Conservation (phyloP, 2,797 vertebrate species). For the Danio jaintianensis region DNA sequence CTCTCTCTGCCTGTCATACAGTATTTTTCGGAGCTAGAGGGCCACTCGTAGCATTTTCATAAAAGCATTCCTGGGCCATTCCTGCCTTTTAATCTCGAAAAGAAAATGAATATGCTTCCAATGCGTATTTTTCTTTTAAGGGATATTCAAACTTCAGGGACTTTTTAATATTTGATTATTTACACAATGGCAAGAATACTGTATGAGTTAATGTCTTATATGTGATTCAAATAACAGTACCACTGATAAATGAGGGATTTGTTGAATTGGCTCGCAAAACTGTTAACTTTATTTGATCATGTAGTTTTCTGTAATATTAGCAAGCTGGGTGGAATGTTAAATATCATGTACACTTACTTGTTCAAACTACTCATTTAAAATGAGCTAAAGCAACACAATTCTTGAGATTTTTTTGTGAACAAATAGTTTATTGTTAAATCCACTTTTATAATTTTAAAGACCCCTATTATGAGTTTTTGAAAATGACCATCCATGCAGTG, state of each 20-base stretch:
- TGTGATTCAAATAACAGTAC: not conserved
- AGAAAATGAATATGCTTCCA: not conserved
- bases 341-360: no score
- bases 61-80: slow-evolving; percentile 17
- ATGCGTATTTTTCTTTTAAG: not conserved
- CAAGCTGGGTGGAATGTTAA: not conserved
- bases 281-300: not conserved
- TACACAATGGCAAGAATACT: not conserved
- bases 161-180: not conserved
- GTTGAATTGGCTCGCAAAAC: not conserved
- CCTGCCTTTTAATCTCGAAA: not conserved
- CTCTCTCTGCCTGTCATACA: slow-evolving; percentile 29
- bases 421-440: no score
- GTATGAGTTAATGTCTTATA: not conserved
- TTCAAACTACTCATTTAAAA: no score
- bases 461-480: no score
- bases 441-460: no score
- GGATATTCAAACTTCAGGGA: not conserved
- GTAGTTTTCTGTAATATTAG: not conserved
- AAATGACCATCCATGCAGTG: no score
- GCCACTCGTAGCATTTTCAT: slow-evolving; percentile 30
- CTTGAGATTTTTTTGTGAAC: no score
- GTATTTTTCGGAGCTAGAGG: slow-evolving; percentile 34
- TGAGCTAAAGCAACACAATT: no score
- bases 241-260: not conserved